A percentile compares a stretch with the other conserved stretches of the same genome.
These are phyloP conservation scores for Nyctalus aviator DNA, from an alignment of 2,797 vertebrate species.

Conservation along the genomic window DNA sequence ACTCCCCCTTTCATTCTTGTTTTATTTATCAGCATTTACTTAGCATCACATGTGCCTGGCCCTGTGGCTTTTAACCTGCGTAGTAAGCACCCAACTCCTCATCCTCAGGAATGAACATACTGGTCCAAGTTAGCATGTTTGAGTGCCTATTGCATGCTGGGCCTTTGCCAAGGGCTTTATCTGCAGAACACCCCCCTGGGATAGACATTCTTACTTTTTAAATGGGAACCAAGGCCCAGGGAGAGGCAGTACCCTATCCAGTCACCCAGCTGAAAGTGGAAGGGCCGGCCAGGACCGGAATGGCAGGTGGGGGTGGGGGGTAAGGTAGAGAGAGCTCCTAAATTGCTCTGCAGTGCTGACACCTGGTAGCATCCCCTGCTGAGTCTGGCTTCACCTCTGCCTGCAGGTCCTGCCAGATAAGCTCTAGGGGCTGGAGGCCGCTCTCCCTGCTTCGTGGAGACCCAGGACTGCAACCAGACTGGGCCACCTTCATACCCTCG, in stretches of 20 bases:
- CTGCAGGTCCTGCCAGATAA: slow-evolving; percentile 80
- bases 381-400: slow-evolving; percentile 36
- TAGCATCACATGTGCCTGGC: background rate
- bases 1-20: background rate
- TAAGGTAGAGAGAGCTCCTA: background rate
- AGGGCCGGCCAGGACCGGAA: background rate
- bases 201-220: background rate
- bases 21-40: background rate
- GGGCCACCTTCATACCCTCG: background rate
- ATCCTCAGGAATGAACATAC: background rate
- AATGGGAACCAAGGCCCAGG: background rate
- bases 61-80: background rate
- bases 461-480: background rate
- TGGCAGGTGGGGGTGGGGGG: background rate
- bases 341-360: background rate
- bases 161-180: background rate
- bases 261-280: background rate
- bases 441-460: background rate
- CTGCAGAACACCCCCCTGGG: background rate
- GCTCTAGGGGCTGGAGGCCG: slow-evolving; percentile 53
- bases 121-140: background rate
- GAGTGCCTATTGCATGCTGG: background rate
- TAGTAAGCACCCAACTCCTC: background rate
- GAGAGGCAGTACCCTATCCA: background rate
- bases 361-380: background rate